Base-by-base conservation (phyloP, 2,797 vertebrate genomes). In the Alosa sapidissima region DNA sequence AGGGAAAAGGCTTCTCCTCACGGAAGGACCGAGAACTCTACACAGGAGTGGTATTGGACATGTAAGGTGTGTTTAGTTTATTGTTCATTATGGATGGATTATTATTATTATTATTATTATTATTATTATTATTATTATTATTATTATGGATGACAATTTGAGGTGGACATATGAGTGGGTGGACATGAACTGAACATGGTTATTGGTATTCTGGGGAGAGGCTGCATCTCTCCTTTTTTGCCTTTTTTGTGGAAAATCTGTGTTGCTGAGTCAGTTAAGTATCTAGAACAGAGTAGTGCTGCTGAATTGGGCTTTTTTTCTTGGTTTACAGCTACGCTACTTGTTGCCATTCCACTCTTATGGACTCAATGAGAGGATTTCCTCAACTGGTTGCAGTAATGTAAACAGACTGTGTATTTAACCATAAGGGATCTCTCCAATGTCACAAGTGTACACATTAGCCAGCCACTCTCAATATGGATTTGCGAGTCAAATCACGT, bases 401-500 rank as follows among this genome's bases (percentile, higher is more conserved):
- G 1, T 75, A 45, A 75, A 45, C 68, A 41, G 13, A 11, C 24
- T 65, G n/a, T 9, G 5, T 2, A 24, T 62, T 65, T 28, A n/a
- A 65, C 16, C 7, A 41, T 21, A 5, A 78, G 36, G 72, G 5
- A 36, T 47, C 0, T 47, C 0, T 16, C 16, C 58, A 62, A 21
- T 45, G 6, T 14, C 16, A 41, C 72, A 78, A 14, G 2, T 16
- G 16, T 21, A 8, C 41, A 36, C 54, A 16, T 21, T 55, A 55
- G 41, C 72, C 72, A 78, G 41, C 16, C 41, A 21, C 41, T 78
- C 36, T 78, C 36, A 9, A 16, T 45, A 45, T 21, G 16, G 21
- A 78, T 78, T 78, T 78, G 72, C 1, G 5, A 78, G 41, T 78
- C 72, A 78, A 78, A 78, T 78, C 36, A 78, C 6, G 36, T 45